Evolutionary conservation across 1,140 invertebrate species (phyloP), one percentile per base, ranked within the genome.

Genomic region (Bombus picipes): DNA sequence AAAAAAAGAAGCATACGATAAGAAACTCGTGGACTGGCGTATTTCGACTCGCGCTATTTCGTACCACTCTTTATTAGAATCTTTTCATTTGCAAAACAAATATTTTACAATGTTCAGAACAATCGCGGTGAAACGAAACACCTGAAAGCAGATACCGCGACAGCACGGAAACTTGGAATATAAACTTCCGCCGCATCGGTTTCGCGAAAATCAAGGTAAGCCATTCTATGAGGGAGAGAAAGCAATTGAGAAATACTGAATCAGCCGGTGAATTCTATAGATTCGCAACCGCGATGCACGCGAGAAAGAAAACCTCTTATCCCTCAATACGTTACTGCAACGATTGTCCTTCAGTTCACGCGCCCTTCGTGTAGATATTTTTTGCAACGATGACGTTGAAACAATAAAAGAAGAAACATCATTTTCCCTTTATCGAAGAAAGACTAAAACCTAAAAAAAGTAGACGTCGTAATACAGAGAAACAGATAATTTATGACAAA

Each of bases 191-290:
- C 15, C 12, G 28, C 47, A 53, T 8, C 18, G 12, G 62, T 78
- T 62, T 10, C 5, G 41, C 32, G 34, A 68, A 59, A 53, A 77
- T 34, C 37, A 53, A 43, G 10, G 4, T 32, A 18, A 72, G 4
- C 1, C 15, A 10, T 41, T 4, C 37, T 15, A 22, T 12, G 18
- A 2, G 25, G 41, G 28, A 25, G 18, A 68, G 75, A 39, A 39
- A 66, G n/a, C 43, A 53, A 75, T 74, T 74, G 28, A 37, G 8
- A 37, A 43, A 39, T 72, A 18, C 32, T 66, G 73, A 83, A 70
- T 39, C 47, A 41, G 22, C 22, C 32, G 32, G 28, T 2, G 10
- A 68, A 22, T 37, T 57, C 59, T 57, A 32, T 66, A 34, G n/a
- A 68, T 59, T 72, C 76, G n/a, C 32, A 43, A 47, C 22, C n/a